These are phyloP conservation scores for Agonopterix subpropinquella DNA, from an alignment of 2,888 invertebrate species.

Conservation along the genomic window DNA sequence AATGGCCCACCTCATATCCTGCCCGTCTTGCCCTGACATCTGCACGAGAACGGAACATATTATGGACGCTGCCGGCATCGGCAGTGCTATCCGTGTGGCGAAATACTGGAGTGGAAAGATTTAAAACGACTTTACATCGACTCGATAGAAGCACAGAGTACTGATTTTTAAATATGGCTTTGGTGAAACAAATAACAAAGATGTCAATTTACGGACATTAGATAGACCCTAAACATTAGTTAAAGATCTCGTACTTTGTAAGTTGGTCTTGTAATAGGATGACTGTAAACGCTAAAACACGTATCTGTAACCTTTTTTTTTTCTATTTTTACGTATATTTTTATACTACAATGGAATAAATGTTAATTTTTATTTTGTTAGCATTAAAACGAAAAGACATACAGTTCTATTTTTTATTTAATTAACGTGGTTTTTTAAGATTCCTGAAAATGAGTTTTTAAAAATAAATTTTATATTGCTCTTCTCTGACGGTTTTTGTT, in stretches of 20 bases:
- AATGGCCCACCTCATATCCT: too few species aligned
- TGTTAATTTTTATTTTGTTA: slow-evolving; percentile 73
- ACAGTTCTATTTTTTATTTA: slow-evolving; percentile 63
- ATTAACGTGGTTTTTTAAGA: slow-evolving; percentile 14
- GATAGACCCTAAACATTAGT: too few species aligned
- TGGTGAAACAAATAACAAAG: too few species aligned
- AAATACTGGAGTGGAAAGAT: too few species aligned
- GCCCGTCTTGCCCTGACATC: too few species aligned
- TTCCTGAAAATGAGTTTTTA: slow-evolving; percentile 39
- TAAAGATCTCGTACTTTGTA: not conserved
- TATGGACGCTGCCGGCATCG: too few species aligned
- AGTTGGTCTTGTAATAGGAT: not conserved
- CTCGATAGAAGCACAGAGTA: too few species aligned
- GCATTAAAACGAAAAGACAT: slow-evolving; percentile 75
- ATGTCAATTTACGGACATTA: too few species aligned
- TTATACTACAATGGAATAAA: slow-evolving; percentile 72
- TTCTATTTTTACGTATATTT: slow-evolving; percentile 73
- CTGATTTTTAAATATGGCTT: too few species aligned
- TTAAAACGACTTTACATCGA: too few species aligned
- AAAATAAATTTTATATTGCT: slow-evolving; percentile 72
- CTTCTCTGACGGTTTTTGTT: slow-evolving; percentile 53
- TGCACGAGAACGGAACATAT: too few species aligned
- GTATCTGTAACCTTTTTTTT: slow-evolving; percentile 34
- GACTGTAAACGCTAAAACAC: slow-evolving; percentile 9
- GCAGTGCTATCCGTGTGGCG: too few species aligned